Conservation (phyloP, 2,797 vertebrate genomes). For the Acrossocheilus wenchowensis region DNA sequence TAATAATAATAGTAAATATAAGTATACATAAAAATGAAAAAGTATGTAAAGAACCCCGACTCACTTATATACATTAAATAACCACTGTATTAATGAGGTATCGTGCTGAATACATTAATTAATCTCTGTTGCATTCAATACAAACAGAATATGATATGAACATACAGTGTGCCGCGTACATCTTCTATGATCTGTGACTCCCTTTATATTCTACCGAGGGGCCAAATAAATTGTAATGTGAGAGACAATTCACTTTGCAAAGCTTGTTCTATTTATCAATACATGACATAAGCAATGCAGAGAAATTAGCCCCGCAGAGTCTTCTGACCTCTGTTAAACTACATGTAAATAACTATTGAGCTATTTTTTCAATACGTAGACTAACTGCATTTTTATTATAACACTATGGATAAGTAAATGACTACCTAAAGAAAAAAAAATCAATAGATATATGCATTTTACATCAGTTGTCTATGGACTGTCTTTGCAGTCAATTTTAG, state of each 20-base stretch:
- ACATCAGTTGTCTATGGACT: slow-evolving; percentile 45
- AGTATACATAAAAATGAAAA: no score
- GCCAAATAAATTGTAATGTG: neutral
- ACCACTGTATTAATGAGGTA: neutral
- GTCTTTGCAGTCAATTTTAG: slow-evolving; percentile 36
- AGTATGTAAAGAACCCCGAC: no score
- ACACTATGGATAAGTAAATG: slow-evolving; percentile 5
- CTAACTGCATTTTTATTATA: slow-evolving; percentile 13
- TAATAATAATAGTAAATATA: no score
- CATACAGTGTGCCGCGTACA: neutral
- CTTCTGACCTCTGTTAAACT: neutral
- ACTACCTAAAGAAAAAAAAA: slow-evolving; percentile 26
- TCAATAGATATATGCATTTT: slow-evolving; percentile 34
- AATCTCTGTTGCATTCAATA: neutral
- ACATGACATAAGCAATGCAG: neutral
- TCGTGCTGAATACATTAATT: neutral
- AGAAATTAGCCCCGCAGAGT: neutral
- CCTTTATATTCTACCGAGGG: neutral
- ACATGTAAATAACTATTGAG: slow-evolving; percentile 3
- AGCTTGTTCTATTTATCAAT: neutral
- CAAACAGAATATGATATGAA: neutral
- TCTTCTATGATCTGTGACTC: neutral
- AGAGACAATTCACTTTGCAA: neutral
- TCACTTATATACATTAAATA: no score
- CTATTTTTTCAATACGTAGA: neutral